Base-by-base conservation (phyloP, 2,888 invertebrate genomes). In the Ethmia dodecea region DNA sequence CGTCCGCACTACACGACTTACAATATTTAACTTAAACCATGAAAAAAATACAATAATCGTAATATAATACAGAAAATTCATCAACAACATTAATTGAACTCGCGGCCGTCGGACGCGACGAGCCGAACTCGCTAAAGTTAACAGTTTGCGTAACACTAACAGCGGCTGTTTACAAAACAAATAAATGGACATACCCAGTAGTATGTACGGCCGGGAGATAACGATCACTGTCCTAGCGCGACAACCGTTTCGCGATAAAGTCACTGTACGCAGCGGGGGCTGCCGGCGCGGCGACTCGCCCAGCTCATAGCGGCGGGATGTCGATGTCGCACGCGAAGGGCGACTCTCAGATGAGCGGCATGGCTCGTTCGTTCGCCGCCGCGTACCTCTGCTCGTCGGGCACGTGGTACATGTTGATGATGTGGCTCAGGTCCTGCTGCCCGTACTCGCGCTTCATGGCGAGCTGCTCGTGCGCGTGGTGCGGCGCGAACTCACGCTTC, bases 371-470 rank as follows among this genome's bases (percentile, higher is more conserved):
- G 52, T 66, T 67, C 50, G 86, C 86, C 34, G 88, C 86, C 51
- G 86, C 87, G 83, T 78, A 90, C 71, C 88, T 88, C 68, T 88
- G 88, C 74, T 89, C 88, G 48, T 90, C 90, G 26, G 89, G 90
- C 69, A 90, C 84, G 71, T 90, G 90, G 73, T 90, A 90, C 90
- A 90, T 89, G 65, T 88, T 90, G 86, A 89, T 90, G 75, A 89
- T 88, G 80, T 89, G 89, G 79, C 87, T 88, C 51, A 90, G 81
- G 67, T 90, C 90, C 49, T 87, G 87, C 55, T 88, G 88, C 36
- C 83, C 87, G 78, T 93, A 93, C 74, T 94, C 93, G 48, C 93
- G 88, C 79, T 93, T 93, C 87, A 93, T 89, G 61, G 62, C 55
- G 37, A 79, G 60, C 66, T 77, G 76, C 42, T 84, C 81, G 72